Base-by-base conservation (phyloP, 2,888 invertebrate species). In the Rhagonycha lutea region DNA sequence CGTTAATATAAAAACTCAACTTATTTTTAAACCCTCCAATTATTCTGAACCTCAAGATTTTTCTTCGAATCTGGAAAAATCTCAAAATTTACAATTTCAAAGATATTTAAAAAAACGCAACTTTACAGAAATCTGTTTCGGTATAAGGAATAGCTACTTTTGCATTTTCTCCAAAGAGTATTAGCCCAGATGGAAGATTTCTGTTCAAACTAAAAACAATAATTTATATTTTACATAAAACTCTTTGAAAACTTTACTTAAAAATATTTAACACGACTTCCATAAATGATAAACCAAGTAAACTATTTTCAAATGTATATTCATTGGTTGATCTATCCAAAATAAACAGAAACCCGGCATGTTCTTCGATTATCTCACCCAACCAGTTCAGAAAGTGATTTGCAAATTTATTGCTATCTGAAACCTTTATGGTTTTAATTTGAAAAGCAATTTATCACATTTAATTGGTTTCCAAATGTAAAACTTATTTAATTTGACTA, bases 271-370 rank as follows among this genome's bases (percentile, higher is more conserved):
- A n/a, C 3, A 70, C 60, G n/a, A n/a, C 9, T 61, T 47, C 29
- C 23, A 61, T 61, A 24, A 70, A 61, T 8, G 11, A 14, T 14
- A 70, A 70, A 23, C 12, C n/a, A 4, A 32, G n/a, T 5, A 2
- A n/a, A 32, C 12, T 11, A 11, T 12, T 32, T 32, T 32, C 12
- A 32, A 12, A 4, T 32, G 4, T 23, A 14, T 12, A 3, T 24
- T 61, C n/a, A 10, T 60, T 23, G 14, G 32, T 61, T 61, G 26
- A 32, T 60, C 60, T 26, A 10, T 70, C 60, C 11, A 61, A 11
- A 47, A 70, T 5, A 24, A 70, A 70, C 4, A 70, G 4, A 61
- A 70, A 47, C n/a, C 70, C 70, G 11, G 61, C n/a, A 61, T 70
- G 68, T 18, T 32, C 9, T n/a, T 68, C 14, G 10, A 14, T 68